Conservation (phyloP, 2,797 vertebrate species). For the Chelmon rostratus region DNA sequence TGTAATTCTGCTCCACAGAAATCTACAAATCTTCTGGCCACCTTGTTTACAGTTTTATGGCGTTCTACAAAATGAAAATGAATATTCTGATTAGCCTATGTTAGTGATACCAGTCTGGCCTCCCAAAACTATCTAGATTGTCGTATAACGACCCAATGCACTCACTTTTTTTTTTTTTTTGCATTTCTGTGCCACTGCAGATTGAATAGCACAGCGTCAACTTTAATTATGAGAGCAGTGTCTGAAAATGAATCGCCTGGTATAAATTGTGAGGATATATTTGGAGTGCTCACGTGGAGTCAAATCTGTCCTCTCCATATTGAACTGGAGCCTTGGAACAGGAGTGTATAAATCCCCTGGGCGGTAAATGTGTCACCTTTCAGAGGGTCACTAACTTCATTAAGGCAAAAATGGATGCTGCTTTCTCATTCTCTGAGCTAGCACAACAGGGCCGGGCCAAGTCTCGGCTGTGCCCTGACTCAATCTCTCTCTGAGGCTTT, state of each 20-base stretch:
- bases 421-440: constrained; percentile 83
- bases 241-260: constrained; percentile 72
- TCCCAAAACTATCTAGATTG: constrained; percentile 37
- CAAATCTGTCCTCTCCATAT: constrained; percentile 84
- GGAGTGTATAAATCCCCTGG: constrained; percentile 87
- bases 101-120: constrained; percentile 2
- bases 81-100: constrained; percentile 29
- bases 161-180: constrained; percentile 30
- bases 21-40: constrained; percentile 29
- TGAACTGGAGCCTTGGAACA: constrained; percentile 82
- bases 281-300: constrained; percentile 75
- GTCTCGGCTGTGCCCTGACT: constrained; percentile 67
- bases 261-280: constrained; percentile 80
- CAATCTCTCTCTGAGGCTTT: constrained; percentile 77
- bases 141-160: constrained; percentile 17
- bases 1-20: constrained; percentile 54
- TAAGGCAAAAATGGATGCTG: constrained; percentile 86
- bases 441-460: constrained; percentile 78
- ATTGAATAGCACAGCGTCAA: constrained; percentile 60
- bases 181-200: constrained; percentile 27
- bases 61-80: constrained; percentile 48
- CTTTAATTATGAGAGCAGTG: constrained; percentile 75
- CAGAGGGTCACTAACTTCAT: constrained; percentile 91
- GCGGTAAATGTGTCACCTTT: constrained; percentile 90
- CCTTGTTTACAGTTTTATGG: constrained; percentile 55